Base-by-base conservation (phyloP, 1,140 invertebrate genomes). In the Leucophenga varia region DNA sequence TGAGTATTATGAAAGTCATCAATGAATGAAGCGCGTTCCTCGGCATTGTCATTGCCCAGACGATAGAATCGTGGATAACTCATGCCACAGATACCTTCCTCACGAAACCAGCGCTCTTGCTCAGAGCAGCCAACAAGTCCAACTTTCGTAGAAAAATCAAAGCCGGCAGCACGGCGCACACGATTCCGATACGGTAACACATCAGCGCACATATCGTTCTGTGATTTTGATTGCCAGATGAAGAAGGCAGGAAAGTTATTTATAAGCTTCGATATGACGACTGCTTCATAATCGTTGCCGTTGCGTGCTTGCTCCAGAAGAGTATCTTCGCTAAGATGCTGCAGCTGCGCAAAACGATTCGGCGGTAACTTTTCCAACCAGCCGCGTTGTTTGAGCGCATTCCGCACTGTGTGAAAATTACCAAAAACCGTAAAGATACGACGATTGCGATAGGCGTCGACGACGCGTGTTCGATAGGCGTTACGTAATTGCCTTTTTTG, bases 1-100 rank as follows among this genome's bases (percentile, higher is more conserved):
- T 89, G 84, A 12, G 88, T 91, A 25, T 89, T 76, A 64, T 86
- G 84, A 55, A 79, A 83, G 63, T 83, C 80, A 21, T 67, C 63
- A n/a, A 71, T 54, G 51, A n/a, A 81, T 80, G 3, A 10, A 12
- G 14, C n/a, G n/a, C n/a, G 19, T 16, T 37, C 72, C 47, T 79
- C 78, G 19, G 75, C 73, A 14, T 20, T 36, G 41, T 76, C 73
- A n/a, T n/a, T n/a, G 22, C 57, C 64, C 28, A 74, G 69, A 43
- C 72, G 74, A 49, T 81, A 82, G 6, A 77, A 76, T 12, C 80
- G 65, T 1, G 81, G 80, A 53, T 72, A 64, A 40, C 72, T 76
- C 5, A 82, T 69, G 61, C 77, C 76, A 2, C 79, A 76, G 8
- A 79, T 57, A 10, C 78, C 69, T 53, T 77, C 73, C 37, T 79